phyloP scores from a whole-genome alignment of 2,888 invertebrate species.

The Limnephilus rhombicus region DNA sequence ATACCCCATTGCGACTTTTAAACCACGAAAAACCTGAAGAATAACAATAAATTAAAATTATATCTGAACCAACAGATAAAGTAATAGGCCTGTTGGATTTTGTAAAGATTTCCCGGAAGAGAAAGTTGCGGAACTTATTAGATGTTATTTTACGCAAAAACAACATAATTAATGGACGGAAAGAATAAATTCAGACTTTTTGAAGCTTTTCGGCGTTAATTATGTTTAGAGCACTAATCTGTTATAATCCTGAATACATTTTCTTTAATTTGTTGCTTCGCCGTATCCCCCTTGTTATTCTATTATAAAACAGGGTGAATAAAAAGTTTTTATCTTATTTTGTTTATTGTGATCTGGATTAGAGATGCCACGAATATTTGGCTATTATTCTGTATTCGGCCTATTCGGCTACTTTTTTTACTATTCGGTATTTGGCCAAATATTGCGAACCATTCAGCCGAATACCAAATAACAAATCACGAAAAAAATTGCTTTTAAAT shows the following conservation, averaged over 20 bases:
- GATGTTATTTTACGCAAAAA: constrained; percentile 23
- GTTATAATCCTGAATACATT: neutral
- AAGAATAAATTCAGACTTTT: neutral
- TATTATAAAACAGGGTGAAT: neutral
- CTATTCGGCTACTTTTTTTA: no score
- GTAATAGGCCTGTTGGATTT: neutral
- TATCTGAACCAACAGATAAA: neutral
- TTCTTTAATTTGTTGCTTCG: neutral
- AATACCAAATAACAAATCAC: no score
- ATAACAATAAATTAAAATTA: neutral
- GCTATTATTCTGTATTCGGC: no score
- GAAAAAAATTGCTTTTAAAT: no score
- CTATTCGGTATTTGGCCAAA: no score
- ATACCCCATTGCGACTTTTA: no score
- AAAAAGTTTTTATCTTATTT: neutral
- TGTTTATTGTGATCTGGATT: neutral
- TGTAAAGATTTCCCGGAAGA: neutral
- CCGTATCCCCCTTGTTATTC: neutral
- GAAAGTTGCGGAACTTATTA: neutral
- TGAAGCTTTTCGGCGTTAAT: neutral
- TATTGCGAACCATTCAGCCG: no score
- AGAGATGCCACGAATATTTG: no score
- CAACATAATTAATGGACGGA: constrained; percentile 26
- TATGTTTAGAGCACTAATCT: neutral
- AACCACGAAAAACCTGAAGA: neutral